phyloP scores from a whole-genome alignment of 2,113 vertebrate genomes.

The Falco punctatus region DNA sequence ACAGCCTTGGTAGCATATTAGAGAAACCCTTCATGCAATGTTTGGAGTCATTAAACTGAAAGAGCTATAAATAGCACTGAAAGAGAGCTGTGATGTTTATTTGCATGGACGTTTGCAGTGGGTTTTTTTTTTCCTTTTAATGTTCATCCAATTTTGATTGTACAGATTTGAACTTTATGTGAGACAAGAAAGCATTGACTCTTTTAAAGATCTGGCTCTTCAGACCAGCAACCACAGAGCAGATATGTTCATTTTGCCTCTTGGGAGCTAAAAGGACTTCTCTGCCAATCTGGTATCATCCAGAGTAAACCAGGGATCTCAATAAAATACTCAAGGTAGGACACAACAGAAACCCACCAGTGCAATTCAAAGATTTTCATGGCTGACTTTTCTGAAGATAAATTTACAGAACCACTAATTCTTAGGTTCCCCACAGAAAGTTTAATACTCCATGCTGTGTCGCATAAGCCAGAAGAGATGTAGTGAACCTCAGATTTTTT shows the following conservation, averaged over 20 bases:
- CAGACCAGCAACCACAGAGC: background rate
- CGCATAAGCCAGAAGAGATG: background rate
- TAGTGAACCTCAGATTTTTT: background rate
- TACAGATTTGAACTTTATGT: constrained; percentile 11
- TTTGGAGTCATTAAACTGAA: constrained; percentile 51
- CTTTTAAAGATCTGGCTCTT: background rate
- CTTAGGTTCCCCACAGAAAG: background rate
- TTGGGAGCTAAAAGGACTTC: background rate
- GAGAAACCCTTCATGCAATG: constrained; percentile 1
- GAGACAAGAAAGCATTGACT: constrained; percentile 12
- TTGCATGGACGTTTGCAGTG: constrained; percentile 22
- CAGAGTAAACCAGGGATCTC: background rate
- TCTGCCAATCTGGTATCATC: background rate
- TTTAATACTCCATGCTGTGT: background rate
- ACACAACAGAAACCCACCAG: background rate
- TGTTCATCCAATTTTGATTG: constrained; percentile 33
- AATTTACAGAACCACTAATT: background rate
- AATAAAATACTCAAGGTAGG: background rate
- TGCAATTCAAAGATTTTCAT: background rate
- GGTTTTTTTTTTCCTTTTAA: background rate
- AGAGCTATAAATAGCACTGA: constrained; percentile 45
- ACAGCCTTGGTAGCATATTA: constrained; percentile 50
- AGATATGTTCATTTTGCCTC: background rate
- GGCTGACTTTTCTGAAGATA: background rate
- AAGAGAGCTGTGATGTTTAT: constrained; percentile 46